Percentiles rank a stretch among this genome's conserved stretches.
Evolutionary conservation across 35 echinoderm and acorn worm genomes (phyloP).

Genomic region (Stichopus chloronotus): DNA sequence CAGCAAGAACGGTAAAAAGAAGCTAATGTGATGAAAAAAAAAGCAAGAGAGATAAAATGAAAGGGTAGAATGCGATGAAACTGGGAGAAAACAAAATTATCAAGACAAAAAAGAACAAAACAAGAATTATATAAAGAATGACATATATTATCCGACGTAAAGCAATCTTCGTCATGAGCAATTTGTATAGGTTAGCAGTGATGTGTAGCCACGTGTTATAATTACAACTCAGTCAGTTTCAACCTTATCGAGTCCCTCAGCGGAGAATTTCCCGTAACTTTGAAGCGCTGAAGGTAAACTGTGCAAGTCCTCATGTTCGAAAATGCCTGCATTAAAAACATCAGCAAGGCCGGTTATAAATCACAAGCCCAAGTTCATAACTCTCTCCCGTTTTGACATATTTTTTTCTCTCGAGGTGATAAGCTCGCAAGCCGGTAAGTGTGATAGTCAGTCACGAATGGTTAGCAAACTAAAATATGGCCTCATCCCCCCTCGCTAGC

Average conservation of each 20-base stretch:
- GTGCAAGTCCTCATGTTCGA: not conserved
- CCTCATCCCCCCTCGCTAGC: not conserved
- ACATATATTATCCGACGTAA: not conserved
- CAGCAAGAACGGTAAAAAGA: no score
- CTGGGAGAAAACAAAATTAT: not conserved
- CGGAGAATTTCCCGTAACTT: conserved; percentile 14
- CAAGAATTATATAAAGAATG: not conserved
- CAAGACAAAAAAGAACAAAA: not conserved
- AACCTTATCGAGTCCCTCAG: conserved; percentile 32
- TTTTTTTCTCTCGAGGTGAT: conserved; percentile 11
- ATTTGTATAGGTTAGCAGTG: conserved; percentile 14
- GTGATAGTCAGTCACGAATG: conserved; percentile 24
- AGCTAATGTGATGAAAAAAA: not conserved
- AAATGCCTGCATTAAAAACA: conserved; percentile 32
- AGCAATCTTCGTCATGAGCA: not conserved
- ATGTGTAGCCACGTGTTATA: conserved; percentile 42
- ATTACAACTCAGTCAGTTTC: conserved; percentile 13
- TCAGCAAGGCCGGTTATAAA: conserved; percentile 18
- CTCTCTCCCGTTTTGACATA: conserved; percentile 40
- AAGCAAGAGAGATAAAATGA: not conserved
- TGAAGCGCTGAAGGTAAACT: not conserved
- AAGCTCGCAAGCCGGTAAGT: conserved; percentile 6
- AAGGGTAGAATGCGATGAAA: not conserved
- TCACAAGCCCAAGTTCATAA: conserved; percentile 18
- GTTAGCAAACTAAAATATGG: conserved; percentile 50